These are phyloP conservation scores for Agrochola lychnidis DNA, from an alignment of 2,888 invertebrate species.

Conservation along the genomic window DNA sequence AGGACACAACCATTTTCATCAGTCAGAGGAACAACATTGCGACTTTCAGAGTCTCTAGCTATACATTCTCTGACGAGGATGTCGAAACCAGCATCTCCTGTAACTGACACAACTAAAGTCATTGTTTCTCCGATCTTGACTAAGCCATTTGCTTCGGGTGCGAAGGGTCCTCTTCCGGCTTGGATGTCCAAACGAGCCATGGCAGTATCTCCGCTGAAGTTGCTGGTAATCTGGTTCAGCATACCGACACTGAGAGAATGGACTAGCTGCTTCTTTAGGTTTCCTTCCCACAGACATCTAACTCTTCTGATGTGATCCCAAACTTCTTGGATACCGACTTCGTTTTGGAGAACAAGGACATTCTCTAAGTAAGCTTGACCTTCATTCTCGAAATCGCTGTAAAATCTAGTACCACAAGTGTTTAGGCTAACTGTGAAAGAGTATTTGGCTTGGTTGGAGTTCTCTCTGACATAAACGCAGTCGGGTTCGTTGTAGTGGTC, in stretches of 20 bases:
- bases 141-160: constrained; percentile 93
- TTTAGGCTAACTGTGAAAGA: constrained; percentile 94
- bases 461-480: constrained; percentile 94
- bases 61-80: constrained; percentile 94
- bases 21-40: constrained; percentile 92
- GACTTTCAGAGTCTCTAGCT: constrained; percentile 93
- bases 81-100: constrained; percentile 95
- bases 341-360: constrained; percentile 94
- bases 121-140: constrained; percentile 95
- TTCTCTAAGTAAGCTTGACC: constrained; percentile 95
- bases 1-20: constrained; percentile 94
- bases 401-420: constrained; percentile 95
- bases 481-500: constrained; percentile 92
- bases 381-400: constrained; percentile 94
- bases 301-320: constrained; percentile 95
- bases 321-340: constrained; percentile 94
- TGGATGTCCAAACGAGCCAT: constrained; percentile 95
- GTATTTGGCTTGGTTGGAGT: constrained; percentile 92
- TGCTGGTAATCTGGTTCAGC: constrained; percentile 95
- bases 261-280: constrained; percentile 93
- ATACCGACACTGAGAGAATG: constrained; percentile 95
- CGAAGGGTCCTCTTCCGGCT: constrained; percentile 94
- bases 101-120: constrained; percentile 95
- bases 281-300: constrained; percentile 95
- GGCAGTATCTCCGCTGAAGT: constrained; percentile 96